These are phyloP conservation scores for Platichthys flesus DNA, from an alignment of 2,113 vertebrate species.

Conservation along the genomic window DNA sequence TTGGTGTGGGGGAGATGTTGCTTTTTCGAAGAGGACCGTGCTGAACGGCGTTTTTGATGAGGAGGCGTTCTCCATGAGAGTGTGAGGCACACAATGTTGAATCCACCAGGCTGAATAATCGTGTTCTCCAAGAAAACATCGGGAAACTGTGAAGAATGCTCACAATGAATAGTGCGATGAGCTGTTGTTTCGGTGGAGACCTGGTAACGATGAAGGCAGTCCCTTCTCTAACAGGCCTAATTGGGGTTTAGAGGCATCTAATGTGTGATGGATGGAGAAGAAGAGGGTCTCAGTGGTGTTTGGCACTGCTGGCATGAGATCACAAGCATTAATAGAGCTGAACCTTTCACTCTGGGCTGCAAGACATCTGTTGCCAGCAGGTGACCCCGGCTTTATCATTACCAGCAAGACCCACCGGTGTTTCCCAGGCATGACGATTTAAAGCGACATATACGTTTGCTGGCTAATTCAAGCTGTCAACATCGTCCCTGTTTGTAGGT, in stretches of 20 bases:
- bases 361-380: constrained; percentile 84
- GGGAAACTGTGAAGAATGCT: constrained; percentile 46
- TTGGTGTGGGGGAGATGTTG: constrained; percentile 2
- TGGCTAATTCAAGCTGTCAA: constrained; percentile 80
- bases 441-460: constrained; percentile 78
- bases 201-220: constrained; percentile 65
- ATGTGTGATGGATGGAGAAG: constrained; percentile 74
- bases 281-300: constrained; percentile 64
- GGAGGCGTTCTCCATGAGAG: constrained; percentile 22
- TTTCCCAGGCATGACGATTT: constrained; percentile 74
- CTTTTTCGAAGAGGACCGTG: not conserved
- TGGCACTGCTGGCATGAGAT: constrained; percentile 75
- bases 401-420: constrained; percentile 73
- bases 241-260: constrained; percentile 76
- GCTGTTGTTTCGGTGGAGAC: constrained; percentile 47
- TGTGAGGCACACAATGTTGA: constrained; percentile 17
- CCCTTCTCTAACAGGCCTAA: constrained; percentile 69
- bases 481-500: constrained; percentile 78
- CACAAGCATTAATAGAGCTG: constrained; percentile 77
- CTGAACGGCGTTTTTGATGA: constrained; percentile 61
- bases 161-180: constrained; percentile 42
- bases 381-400: constrained; percentile 75
- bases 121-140: constrained; percentile 34
- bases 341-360: constrained; percentile 75
- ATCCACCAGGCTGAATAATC: constrained; percentile 40